Base-by-base conservation (phyloP, 2,113 vertebrate genomes). In the Tyto alba region DNA sequence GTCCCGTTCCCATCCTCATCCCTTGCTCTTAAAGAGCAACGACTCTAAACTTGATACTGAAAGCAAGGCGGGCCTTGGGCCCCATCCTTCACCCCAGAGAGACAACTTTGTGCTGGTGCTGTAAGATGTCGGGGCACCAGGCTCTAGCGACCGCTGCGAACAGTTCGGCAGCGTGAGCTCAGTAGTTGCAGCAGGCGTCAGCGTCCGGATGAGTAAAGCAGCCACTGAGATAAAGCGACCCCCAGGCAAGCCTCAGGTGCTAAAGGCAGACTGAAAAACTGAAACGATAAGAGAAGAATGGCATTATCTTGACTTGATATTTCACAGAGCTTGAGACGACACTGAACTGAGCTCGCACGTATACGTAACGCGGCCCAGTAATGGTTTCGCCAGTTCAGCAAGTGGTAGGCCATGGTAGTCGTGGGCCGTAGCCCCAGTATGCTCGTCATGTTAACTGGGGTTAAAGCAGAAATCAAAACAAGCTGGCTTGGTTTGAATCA, bases 331-430 rank as follows among this genome's bases (percentile, higher is more conserved):
- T 63, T 55, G 62, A 83, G 48, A 15, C 17, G 45, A 56, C 20
- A 7, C 10, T 8, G 47, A 62, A n/a, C 56, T 21, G 56, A 71
- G n/a, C 38, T 81, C 3, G 0, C 29, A 30, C 1, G 0, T 7
- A 4, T 1, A 25, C 0, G 0, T 48, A 57, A 52, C 0, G 0
- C 45, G 57, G 56, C 53, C 38, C 64, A 64, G 50, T 22, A 50
- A 73, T 12, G 27, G 30, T 26, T 86, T 88, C 1, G 1, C 22
- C 47, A 23, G 62, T n/a, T 76, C 89, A 68, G 55, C 22, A 55
- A 45, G 11, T 55, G 57, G 27, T 21, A 27, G 43, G 34, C 18
- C 6, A 5, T 23, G 21, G 45, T 73, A 13, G 23, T 34, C 41
- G 40, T 1, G 13, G 27, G 52, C 38, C 22, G 41, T 53, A 57